phyloP scores from a whole-genome alignment of 92 coral and sea anemone species.

The Parazoanthus swiftii region DNA sequence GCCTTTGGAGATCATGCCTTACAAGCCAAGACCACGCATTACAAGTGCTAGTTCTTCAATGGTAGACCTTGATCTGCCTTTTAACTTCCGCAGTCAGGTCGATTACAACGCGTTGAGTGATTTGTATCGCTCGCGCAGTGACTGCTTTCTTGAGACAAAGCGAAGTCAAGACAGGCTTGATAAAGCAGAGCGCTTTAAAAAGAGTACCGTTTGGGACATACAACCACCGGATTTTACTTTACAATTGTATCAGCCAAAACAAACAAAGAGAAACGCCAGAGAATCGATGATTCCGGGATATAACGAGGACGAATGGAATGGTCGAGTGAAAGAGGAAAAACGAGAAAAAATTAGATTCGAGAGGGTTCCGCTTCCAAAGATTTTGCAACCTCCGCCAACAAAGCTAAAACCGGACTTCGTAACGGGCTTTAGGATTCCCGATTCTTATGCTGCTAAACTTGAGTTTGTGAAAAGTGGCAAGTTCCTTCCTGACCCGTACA shows the following conservation, averaged over 20 bases:
- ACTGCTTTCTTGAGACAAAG: slow-evolving; percentile 75
- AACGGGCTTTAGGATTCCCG: slow-evolving; percentile 73
- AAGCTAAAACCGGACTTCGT: slow-evolving; percentile 56
- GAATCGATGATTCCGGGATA: slow-evolving; percentile 74
- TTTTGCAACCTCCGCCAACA: slow-evolving; percentile 59
- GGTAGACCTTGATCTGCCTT: slow-evolving; percentile 45
- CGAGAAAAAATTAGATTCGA: slow-evolving; percentile 65
- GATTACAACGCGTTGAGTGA: slow-evolving; percentile 77
- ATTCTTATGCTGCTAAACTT: slow-evolving; percentile 68
- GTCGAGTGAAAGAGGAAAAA: slow-evolving; percentile 50
- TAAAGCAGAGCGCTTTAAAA: slow-evolving; percentile 30
- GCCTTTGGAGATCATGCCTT: slow-evolving; percentile 46
- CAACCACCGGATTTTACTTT: slow-evolving; percentile 86
- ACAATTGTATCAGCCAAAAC: slow-evolving; percentile 78
- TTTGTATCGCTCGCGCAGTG: slow-evolving; percentile 93
- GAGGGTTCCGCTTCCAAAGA: slow-evolving; percentile 79
- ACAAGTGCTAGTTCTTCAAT: slow-evolving; percentile 53
- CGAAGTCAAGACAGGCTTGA: slow-evolving; percentile 54
- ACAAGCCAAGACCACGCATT: slow-evolving; percentile 51
- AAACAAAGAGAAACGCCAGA: slow-evolving; percentile 66
- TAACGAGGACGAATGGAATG: slow-evolving; percentile 73
- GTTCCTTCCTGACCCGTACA: slow-evolving; percentile 70
- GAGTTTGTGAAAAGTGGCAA: slow-evolving; percentile 71
- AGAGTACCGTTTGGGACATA: slow-evolving; percentile 71
- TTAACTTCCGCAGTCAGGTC: slow-evolving; percentile 63